phyloP scores from a whole-genome alignment of 2,113 vertebrate species.

The Protomyctophum bolini region DNA sequence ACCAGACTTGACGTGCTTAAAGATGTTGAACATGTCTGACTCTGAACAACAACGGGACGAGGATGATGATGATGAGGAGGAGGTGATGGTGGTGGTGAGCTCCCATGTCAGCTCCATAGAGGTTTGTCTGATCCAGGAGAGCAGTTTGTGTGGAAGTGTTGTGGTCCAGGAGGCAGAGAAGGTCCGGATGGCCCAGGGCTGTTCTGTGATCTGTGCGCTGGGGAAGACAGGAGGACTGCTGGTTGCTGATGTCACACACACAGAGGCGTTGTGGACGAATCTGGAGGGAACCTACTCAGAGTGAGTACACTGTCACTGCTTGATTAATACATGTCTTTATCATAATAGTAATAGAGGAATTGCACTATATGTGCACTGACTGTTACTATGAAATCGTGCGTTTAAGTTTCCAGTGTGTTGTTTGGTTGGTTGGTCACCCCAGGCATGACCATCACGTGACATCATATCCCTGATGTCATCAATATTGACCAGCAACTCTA shows the following conservation, averaged over 20 bases:
- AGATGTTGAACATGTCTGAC: constrained; percentile 48
- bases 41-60: constrained; percentile 6
- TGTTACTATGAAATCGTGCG: too few relatives aligned
- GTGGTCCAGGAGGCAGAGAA: constrained; percentile 34
- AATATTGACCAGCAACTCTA: too few relatives aligned
- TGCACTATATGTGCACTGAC: too few relatives aligned
- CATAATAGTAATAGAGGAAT: too few relatives aligned
- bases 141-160: constrained; percentile 17
- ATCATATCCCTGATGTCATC: too few relatives aligned
- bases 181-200: constrained; percentile 53
- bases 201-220: constrained; percentile 68
- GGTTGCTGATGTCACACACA: constrained; percentile 63
- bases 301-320: constrained; percentile 60
- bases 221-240: constrained; percentile 33
- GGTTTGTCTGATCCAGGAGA: constrained; percentile 66
- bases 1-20: not conserved
- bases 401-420: too few relatives aligned
- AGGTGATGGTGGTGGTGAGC: too few relatives aligned
- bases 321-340: too few relatives aligned
- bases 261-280: constrained; percentile 3
- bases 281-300: constrained; percentile 58
- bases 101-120: constrained; percentile 41
- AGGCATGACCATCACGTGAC: too few relatives aligned
- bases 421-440: too few relatives aligned
- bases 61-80: not conserved